phyloP scores from a whole-genome alignment of 2,888 invertebrate species.

The Yponomeuta sedellus region DNA sequence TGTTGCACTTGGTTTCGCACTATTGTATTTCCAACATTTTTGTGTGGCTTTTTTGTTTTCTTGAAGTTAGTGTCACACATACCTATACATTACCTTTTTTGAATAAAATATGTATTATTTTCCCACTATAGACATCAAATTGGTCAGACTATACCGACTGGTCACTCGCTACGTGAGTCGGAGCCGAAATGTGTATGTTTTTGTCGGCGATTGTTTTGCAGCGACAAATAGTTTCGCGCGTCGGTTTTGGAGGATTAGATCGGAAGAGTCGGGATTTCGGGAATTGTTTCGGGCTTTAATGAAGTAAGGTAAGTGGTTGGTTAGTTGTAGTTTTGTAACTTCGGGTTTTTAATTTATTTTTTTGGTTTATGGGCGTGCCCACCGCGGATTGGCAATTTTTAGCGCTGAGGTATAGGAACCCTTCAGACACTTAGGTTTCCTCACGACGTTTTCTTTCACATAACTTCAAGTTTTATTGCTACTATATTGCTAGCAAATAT shows the following conservation, averaged over 20 bases:
- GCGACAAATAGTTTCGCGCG: slow-evolving; percentile 10
- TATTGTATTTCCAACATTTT: too few relatives aligned
- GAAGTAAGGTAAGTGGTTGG: neutral
- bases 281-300: neutral
- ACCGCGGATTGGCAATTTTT: too few relatives aligned
- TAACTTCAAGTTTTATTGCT: too few relatives aligned
- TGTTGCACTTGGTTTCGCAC: too few relatives aligned
- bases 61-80: too few relatives aligned
- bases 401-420: too few relatives aligned
- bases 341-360: neutral
- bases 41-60: too few relatives aligned
- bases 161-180: slow-evolving; percentile 1
- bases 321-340: neutral
- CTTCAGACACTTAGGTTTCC: too few relatives aligned
- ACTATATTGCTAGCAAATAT: too few relatives aligned
- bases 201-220: slow-evolving; percentile 9
- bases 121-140: neutral
- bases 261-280: slow-evolving; percentile 4
- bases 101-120: neutral
- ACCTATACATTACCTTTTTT: too few relatives aligned
- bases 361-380: too few relatives aligned
- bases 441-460: too few relatives aligned
- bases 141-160: neutral
- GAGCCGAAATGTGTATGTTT: slow-evolving; percentile 9
- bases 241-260: slow-evolving; percentile 9